Evolutionary conservation across 2,113 vertebrate genomes (phyloP), one percentile per base, ranked within the genome.

Genomic region (Corynorhinus townsendii): DNA sequence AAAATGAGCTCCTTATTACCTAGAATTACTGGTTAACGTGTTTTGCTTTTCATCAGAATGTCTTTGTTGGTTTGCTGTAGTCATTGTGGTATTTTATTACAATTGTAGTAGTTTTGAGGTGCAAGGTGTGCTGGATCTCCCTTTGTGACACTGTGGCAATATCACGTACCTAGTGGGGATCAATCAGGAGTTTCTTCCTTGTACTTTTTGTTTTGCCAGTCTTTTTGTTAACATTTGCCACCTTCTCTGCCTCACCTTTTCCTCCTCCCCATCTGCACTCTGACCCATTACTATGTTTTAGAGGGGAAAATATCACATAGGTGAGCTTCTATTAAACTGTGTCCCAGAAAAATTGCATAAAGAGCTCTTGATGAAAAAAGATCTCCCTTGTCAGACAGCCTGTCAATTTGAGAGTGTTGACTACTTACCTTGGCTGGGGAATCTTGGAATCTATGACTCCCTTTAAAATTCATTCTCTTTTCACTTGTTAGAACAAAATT

Each of bases 21-120:
- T 89, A 45, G 82, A 93, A 92, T 90, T 88, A 49, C 68, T 69
- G 92, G 96, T 85, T 96, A 90, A 86, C 81, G 16, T 92, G 68
- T 95, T 95, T 95, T 83, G 47, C 68, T 73, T 30, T 26, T 95
- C 54, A 89, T 90, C 45, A 94, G 47, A 94, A 75, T 88, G 82
- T n/a, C 68, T 94, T 91, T 96, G 80, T 71, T 0, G 0, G 86
- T 72, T 30, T 92, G 28, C 59, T 82, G 5, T 88, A 33, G 82
- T 82, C 35, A 4, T 64, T 82, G 28, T 88, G 35, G 28, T 52
- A 17, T 79, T 84, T 92, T 73, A 52, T 38, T 86, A 1, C 89
- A 64, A 75, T 62, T 7, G 33, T 20, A 20, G 16, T n/a, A 56
- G 20, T 90, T 20, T 84, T 24, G 59, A 96, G 43, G 56, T 77